phyloP scores from a whole-genome alignment of 2,113 vertebrate genomes.

The Anhinga rufa region DNA sequence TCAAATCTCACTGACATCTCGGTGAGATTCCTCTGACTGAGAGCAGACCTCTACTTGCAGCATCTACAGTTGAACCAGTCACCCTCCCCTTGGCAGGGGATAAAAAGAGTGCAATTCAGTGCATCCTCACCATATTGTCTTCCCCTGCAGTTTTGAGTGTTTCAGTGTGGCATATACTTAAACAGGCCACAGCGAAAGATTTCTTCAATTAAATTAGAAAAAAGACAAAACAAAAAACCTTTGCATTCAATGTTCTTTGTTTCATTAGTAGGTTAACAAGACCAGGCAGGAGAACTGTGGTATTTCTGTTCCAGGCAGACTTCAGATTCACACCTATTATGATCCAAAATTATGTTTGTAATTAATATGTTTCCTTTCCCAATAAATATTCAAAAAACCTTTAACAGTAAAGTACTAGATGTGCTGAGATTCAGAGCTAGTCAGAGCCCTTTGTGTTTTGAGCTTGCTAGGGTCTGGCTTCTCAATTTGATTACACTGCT shows the following conservation, averaged over 20 bases:
- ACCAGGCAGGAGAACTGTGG: neutral
- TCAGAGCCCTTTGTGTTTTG: neutral
- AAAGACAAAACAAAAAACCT: neutral
- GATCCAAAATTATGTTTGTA: neutral
- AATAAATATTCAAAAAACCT: neutral
- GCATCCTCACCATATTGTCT: neutral
- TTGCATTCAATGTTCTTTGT: neutral
- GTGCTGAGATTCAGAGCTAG: neutral
- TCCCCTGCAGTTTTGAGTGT: neutral
- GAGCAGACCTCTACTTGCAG: neutral
- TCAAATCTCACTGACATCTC: neutral
- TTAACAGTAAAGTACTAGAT: neutral
- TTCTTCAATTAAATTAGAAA: neutral
- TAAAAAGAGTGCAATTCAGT: neutral
- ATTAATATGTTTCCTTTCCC: neutral
- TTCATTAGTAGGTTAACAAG: neutral
- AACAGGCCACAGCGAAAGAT: neutral
- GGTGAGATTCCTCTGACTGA: neutral
- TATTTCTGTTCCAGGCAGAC: neutral
- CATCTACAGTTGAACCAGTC: neutral
- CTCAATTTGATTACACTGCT: neutral
- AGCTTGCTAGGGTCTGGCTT: neutral
- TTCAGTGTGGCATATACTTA: neutral
- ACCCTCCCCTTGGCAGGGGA: neutral
- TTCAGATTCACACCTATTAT: neutral